These are phyloP conservation scores for Chloroclysta siterata DNA, from an alignment of 2,888 invertebrate genomes.

Conservation along the genomic window DNA sequence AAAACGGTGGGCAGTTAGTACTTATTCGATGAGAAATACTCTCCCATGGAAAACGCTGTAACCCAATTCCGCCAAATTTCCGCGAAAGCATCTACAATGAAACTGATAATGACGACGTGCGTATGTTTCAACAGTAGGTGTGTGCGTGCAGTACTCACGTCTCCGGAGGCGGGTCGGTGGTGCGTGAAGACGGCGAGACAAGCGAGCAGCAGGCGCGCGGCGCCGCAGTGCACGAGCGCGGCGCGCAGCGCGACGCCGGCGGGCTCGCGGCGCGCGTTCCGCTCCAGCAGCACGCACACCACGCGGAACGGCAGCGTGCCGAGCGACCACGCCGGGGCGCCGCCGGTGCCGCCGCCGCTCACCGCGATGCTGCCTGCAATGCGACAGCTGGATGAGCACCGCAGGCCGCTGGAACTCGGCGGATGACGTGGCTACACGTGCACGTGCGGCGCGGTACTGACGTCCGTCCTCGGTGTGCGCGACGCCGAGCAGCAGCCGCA, in stretches of 20 bases:
- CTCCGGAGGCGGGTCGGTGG: constrained; percentile 85
- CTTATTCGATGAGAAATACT: too few relatives aligned
- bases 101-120: too few relatives aligned
- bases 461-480: constrained; percentile 96
- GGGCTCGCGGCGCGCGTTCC: constrained; percentile 87
- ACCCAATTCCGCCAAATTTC: too few relatives aligned
- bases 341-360: constrained; percentile 50
- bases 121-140: too few relatives aligned
- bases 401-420: too few relatives aligned
- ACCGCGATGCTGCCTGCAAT: constrained; percentile 68
- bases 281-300: constrained; percentile 91
- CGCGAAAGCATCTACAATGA: too few relatives aligned
- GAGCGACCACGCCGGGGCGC: constrained; percentile 60
- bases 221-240: constrained; percentile 91
- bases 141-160: constrained; percentile 42
- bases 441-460: constrained; percentile 60
- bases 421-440: too few relatives aligned
- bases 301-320: constrained; percentile 91
- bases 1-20: too few relatives aligned
- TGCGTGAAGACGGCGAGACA: constrained; percentile 96
- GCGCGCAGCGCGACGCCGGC: constrained; percentile 89
- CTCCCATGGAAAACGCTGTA: too few relatives aligned
- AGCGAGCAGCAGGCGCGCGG: constrained; percentile 92
- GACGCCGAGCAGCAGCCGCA: constrained; percentile 94
- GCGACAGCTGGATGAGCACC: too few relatives aligned